Base-by-base conservation (phyloP, 2,113 vertebrate species). In the Ornithorhynchus anatinus region DNA sequence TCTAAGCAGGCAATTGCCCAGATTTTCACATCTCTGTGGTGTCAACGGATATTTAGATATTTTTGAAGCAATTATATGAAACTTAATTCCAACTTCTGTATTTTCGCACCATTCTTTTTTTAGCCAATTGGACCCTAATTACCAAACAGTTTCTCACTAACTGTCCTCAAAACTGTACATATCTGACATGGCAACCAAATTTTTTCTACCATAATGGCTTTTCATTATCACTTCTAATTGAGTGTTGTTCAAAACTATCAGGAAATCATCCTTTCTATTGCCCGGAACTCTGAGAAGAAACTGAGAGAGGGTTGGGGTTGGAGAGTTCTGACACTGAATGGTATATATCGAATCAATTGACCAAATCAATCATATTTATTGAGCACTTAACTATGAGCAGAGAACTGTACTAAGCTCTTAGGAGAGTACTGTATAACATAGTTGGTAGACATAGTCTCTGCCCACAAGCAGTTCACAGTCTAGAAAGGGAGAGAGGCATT, bases 221-320 rank as follows among this genome's bases (percentile, higher is more conserved):
- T 82, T 89, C 81, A 89, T 92, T 88, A 91, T 69, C 86, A 76
- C 35, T 2, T 70, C 87, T 91, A 92, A 92, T 90, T 89, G 90
- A 89, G 84, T 86, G 86, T 86, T 88, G 89, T 85, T 70, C 80
- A 77, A 84, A 91, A 86, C 77, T 71, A 84, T 80, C 75, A 76
- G 60, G 67, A 77, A 72, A 72, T 58, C 72, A 68, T 35, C 33
- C 9, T 57, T 66, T 72, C 40, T 50, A 62, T 38, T 79, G 25
- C 51, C 45, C 69, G 52, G 50, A 63, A 77, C 61, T 47, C 33
- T 11, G 1, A 1, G 79, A 65, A 76, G 43, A 71, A 42, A n/a
- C 61, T 19, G 45, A 35, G 27, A 51, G 22, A 64, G 42, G n/a
- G n/a, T n/a, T n/a, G n/a, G n/a, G n/a, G n/a, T n/a, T n/a, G n/a